Evolutionary conservation across 2,888 invertebrate genomes (phyloP), one percentile per base, ranked within the genome.

Genomic region (Anthrax anthrax): DNA sequence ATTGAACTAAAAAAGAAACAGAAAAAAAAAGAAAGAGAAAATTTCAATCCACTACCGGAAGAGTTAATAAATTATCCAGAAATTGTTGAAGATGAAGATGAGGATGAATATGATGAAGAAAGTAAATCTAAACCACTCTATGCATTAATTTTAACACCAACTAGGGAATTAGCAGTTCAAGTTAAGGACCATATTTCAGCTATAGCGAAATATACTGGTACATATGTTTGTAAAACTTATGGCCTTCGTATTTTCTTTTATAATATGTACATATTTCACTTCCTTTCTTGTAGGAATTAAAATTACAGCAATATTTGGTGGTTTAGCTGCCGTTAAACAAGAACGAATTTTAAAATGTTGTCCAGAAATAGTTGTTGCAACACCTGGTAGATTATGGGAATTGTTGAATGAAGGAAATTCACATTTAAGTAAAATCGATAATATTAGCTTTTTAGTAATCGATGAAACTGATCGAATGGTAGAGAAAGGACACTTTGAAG

Each of bases 381-480:
- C 98, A 0, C 97, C 98, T 0, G 98, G 98, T 1, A 72, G 98
- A 13, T 73, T 98, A 27, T 98, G 97, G 97, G 94, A 97, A 68
- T 72, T 98, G 14, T 74, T 92, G 38, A 73, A 80, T 51, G 77
- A 82, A 60, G 90, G 85, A 1, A 81, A 88, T 60, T 67, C 73
- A 8, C 88, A 89, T 70, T 69, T 90, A 29, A 77, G 75, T 50
- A 80, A 85, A 61, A 62, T 90, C 16, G 70, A 79, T 50, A 71
- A 77, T 43, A 77, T 88, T 40, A 91, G 90, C 60, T 90, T 81
- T 65, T 70, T 98, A 51, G 95, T 91, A 0, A 88, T 97, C 54
- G 98, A 99, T 66, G 98, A 99, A 72, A 96, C 97, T 0, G 98
- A 99, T 67, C 77, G 98, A 50, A 97, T 99, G 97, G 72, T 97